A percentile compares a stretch with the other conserved stretches of the same genome.
Conservation (phyloP, 2,113 vertebrate species). For the Corythornis vintsioides region DNA sequence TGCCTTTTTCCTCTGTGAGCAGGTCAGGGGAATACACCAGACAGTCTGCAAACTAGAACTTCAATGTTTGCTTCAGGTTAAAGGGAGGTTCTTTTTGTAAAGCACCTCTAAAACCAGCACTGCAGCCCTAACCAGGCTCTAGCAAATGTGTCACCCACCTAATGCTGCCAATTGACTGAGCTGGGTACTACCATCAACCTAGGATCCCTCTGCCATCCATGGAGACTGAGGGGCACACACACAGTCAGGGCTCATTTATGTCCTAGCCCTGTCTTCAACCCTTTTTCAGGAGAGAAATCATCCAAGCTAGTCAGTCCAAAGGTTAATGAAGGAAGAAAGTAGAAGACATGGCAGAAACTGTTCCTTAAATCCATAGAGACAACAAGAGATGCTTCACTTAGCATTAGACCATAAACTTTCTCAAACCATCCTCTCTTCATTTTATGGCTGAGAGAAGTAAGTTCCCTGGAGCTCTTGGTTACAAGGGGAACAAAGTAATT, state of each 20-base stretch:
- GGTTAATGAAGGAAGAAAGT: slow-evolving; percentile 6
- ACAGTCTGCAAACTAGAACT: not conserved
- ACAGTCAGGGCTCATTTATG: not conserved
- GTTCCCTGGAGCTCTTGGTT: not conserved
- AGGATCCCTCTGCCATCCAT: not conserved
- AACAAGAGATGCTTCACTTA: not conserved
- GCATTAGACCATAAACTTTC: not conserved
- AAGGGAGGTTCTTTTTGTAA: not conserved
- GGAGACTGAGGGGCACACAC: not conserved
- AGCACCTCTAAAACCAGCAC: not conserved
- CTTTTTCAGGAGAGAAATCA: not conserved
- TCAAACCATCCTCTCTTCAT: not conserved
- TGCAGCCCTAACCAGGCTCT: not conserved
- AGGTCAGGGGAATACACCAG: not conserved
- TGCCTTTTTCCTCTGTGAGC: not conserved
- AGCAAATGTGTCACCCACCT: not conserved
- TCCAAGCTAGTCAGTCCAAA: not conserved
- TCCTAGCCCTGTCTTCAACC: not conserved
- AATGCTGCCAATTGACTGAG: not conserved
- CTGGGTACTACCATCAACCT: not conserved
- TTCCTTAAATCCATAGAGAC: not conserved
- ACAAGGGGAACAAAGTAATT: not conserved
- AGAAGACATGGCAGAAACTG: not conserved
- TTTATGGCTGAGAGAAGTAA: not conserved
- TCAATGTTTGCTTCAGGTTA: not conserved